Conservation (phyloP, 1,140 invertebrate species). For the Ephestia elutella region DNA sequence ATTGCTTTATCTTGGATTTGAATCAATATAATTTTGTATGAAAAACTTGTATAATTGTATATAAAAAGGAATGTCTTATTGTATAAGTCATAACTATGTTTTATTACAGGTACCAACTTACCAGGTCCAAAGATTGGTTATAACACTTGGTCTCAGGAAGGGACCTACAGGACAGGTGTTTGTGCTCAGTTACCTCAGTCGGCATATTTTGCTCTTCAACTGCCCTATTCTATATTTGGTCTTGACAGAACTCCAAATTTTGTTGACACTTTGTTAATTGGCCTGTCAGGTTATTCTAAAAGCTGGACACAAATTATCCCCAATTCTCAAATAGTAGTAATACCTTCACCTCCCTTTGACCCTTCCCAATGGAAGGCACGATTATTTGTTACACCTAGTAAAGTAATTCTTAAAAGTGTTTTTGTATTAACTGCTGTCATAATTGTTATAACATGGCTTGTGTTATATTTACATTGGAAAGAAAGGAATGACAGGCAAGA, state of each 20-base stretch:
- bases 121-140: conserved; percentile 92
- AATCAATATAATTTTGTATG: too few relatives aligned
- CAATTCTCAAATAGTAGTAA: conserved; percentile 97
- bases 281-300: conserved; percentile 81
- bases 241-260: conserved; percentile 98
- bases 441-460: conserved; percentile 88
- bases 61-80: too few relatives aligned
- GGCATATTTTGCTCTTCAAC: conserved; percentile 91
- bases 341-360: conserved; percentile 87
- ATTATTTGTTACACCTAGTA: conserved; percentile 96
- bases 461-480: conserved; percentile 92
- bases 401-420: conserved; percentile 93
- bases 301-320: conserved; percentile 96
- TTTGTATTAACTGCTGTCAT: conserved; percentile 92
- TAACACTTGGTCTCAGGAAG: conserved; percentile 88
- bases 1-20: too few relatives aligned
- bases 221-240: conserved; percentile 96
- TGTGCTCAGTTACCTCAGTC: conserved; percentile 94
- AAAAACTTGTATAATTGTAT: too few relatives aligned
- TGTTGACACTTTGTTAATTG: conserved; percentile 91
- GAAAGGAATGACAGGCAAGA: conserved; percentile 96
- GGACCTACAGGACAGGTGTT: conserved; percentile 81
- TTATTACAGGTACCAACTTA: conserved; percentile 85
- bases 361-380: conserved; percentile 92
- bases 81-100: not conserved